Evolutionary conservation across 1,140 invertebrate genomes (phyloP).

Genomic region (Brachionus manjavacas): DNA sequence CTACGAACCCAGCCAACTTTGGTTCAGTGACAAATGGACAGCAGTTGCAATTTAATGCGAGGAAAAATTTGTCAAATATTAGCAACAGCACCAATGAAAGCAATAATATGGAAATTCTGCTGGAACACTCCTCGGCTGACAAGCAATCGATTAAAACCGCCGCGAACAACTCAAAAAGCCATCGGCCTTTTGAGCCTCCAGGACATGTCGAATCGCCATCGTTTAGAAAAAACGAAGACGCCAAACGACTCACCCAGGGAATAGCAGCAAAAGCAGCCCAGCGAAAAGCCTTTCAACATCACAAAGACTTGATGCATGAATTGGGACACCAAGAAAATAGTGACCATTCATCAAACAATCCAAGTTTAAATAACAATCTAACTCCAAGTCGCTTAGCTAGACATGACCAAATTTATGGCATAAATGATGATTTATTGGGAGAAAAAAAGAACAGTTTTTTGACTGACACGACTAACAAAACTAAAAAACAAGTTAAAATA

Average conservation of each 20-base stretch:
- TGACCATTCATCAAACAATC: constrained; percentile 47
- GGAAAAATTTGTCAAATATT: constrained; percentile 34
- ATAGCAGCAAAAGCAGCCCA: constrained; percentile 41
- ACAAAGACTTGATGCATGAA: constrained; percentile 41
- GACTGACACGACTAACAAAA: constrained; percentile 1
- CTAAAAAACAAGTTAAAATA: constrained; percentile 40
- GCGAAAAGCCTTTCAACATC: constrained; percentile 24
- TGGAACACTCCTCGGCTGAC: neutral
- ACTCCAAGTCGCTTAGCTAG: constrained; percentile 50
- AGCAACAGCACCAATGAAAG: constrained; percentile 32
- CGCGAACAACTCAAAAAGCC: neutral
- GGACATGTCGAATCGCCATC: constrained; percentile 8
- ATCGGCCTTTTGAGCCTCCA: neutral
- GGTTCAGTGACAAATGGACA: neutral
- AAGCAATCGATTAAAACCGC: constrained; percentile 21
- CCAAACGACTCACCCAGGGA: constrained; percentile 25
- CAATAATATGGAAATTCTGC: constrained; percentile 21
- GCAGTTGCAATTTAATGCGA: neutral
- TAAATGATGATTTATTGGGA: neutral
- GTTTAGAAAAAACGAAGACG: neutral
- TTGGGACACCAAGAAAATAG: neutral
- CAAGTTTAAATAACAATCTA: constrained; percentile 46
- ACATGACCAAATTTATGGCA: constrained; percentile 46
- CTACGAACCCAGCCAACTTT: neutral
- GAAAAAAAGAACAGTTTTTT: constrained; percentile 32